phyloP scores from a whole-genome alignment of 2,113 vertebrate genomes.

The Tragelaphus strepsiceros region DNA sequence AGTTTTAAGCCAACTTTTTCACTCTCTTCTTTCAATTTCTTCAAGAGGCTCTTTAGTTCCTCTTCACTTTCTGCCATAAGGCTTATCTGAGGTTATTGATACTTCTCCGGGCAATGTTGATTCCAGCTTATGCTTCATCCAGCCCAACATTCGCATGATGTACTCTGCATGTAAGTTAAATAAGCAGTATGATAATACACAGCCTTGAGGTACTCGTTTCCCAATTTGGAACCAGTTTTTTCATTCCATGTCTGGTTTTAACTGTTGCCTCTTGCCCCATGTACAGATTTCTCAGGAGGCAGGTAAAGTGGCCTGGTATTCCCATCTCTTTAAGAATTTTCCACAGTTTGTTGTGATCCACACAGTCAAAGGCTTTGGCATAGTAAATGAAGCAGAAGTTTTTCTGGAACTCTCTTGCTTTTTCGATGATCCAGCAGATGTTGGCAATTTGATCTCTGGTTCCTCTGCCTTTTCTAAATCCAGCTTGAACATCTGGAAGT shows the following conservation, averaged over 20 bases:
- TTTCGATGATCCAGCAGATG: fast-evolving
- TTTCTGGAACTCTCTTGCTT: background rate
- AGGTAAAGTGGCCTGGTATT: background rate
- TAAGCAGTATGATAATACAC: background rate
- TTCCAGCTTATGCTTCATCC: background rate
- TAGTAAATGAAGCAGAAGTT: background rate
- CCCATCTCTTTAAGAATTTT: background rate
- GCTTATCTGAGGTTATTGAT: background rate
- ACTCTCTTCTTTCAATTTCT: background rate
- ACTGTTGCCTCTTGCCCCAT: background rate
- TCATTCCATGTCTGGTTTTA: background rate
- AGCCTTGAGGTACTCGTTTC: background rate
- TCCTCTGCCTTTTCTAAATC: background rate
- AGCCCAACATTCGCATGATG: background rate
- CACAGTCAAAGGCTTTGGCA: background rate
- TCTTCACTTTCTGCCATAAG: background rate
- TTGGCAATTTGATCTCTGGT: background rate
- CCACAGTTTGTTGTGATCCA: background rate
- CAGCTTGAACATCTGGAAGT: background rate
- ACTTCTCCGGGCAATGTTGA: background rate
- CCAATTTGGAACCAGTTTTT: background rate
- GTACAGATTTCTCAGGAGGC: background rate
- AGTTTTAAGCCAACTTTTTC: background rate
- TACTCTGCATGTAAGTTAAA: background rate
- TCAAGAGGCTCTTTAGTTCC: background rate